These are phyloP conservation scores for Eulacestoma nigropectus DNA, from an alignment of 2,113 vertebrate species.

Conservation along the genomic window DNA sequence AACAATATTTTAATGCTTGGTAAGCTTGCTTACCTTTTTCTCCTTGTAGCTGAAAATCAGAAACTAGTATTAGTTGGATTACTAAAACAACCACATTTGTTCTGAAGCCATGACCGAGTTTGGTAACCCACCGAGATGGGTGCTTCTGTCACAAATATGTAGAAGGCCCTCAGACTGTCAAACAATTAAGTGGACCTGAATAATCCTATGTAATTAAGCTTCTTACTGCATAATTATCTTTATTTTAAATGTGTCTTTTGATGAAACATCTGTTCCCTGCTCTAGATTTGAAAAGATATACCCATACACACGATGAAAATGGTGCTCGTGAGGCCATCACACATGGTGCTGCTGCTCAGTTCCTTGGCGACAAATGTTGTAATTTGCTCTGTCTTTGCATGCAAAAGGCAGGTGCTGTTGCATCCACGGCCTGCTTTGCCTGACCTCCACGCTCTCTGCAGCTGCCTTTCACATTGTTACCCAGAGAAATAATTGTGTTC, in stretches of 20 bases:
- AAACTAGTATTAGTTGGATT: conserved; percentile 61
- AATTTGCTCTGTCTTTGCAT: conserved; percentile 65
- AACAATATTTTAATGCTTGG: conserved; percentile 28
- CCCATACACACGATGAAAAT: conserved; percentile 53
- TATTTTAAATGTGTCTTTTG: conserved; percentile 82
- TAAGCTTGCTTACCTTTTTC: conserved; percentile 50
- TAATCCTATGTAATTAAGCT: conserved; percentile 81
- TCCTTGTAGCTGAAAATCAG: conserved; percentile 48
- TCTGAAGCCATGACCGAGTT: conserved; percentile 35
- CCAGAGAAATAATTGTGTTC: conserved; percentile 36
- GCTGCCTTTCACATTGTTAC: conserved; percentile 58
- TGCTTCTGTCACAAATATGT: conserved; percentile 55
- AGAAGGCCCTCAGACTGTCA: conserved; percentile 70
- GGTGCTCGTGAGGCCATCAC: conserved; percentile 47
- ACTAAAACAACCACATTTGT: conserved; percentile 58
- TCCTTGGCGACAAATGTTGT: conserved; percentile 68
- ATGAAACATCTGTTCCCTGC: conserved; percentile 81
- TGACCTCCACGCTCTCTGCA: conserved; percentile 58
- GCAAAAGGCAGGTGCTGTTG: conserved; percentile 71
- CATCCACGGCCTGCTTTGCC: neutral
- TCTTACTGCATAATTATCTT: conserved; percentile 80
- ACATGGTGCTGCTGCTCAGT: conserved; percentile 56
- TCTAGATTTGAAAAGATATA: conserved; percentile 77
- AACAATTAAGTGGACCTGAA: conserved; percentile 81
- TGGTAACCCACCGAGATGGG: conserved; percentile 59